A percentile compares a stretch with the other conserved stretches of the same genome.
These are phyloP conservation scores for Gadopsis marmoratus DNA, from an alignment of 2,797 vertebrate species.

Conservation along the genomic window DNA sequence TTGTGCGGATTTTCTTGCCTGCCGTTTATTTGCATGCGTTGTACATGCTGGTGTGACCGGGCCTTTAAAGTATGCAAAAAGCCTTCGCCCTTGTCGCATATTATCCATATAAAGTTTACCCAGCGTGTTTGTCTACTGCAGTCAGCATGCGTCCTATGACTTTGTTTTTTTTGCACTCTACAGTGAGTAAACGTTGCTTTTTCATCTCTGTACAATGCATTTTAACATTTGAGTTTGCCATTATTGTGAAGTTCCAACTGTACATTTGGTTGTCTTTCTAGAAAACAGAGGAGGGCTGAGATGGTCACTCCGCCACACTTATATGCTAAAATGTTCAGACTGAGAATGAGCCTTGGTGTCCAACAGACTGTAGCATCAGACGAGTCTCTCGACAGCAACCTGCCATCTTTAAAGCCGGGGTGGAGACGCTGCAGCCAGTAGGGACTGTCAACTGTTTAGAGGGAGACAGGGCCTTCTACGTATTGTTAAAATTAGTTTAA, in stretches of 20 bases:
- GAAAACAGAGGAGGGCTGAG: conserved; percentile 43
- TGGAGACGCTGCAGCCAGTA: conserved; percentile 7
- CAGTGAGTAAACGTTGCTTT: conserved; percentile 62
- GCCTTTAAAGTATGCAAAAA: conserved; percentile 19
- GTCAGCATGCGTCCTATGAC: conserved; percentile 77
- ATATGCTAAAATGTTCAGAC: conserved; percentile 28
- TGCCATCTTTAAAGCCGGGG: conserved; percentile 19
- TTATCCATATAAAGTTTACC: conserved; percentile 56
- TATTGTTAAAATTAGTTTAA: conserved; percentile 4
- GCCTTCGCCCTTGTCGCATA: conserved; percentile 3
- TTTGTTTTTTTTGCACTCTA: conserved; percentile 55
- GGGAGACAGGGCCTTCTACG: conserved; percentile 11
- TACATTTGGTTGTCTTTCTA: conserved; percentile 63
- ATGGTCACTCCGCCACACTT: conserved; percentile 5
- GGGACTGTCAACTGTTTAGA: background rate
- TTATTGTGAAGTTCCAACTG: conserved; percentile 39
- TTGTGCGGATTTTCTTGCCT: too few relatives aligned
- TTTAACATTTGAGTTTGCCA: conserved; percentile 39
- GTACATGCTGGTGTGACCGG: conserved; percentile 30
- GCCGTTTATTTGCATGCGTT: background rate
- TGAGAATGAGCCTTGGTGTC: background rate
- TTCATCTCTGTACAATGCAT: conserved; percentile 65
- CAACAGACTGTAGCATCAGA: conserved; percentile 2
- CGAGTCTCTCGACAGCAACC: conserved; percentile 22
- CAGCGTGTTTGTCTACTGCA: conserved; percentile 70